Evolutionary conservation across 2,888 invertebrate species (phyloP).

Genomic region (Perizoma affinitatum): DNA sequence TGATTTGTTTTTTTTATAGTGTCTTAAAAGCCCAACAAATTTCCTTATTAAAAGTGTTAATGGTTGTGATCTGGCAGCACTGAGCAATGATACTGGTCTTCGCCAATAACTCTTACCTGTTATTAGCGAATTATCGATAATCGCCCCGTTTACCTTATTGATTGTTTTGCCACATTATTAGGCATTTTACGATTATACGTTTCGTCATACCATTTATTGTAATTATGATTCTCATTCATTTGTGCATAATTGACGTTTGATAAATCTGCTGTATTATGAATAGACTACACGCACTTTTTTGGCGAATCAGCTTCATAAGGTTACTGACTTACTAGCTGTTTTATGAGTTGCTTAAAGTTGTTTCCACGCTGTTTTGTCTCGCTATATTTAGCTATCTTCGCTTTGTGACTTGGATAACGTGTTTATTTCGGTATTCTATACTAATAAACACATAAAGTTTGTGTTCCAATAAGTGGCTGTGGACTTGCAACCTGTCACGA

Average conservation of each 20-base stretch:
- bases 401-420: no score
- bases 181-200: neutral
- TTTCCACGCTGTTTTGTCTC: no score
- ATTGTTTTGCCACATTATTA: constrained; percentile 4
- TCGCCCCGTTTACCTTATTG: constrained; percentile 7
- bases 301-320: neutral
- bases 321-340: no score
- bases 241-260: neutral
- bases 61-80: neutral
- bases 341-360: no score
- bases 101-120: constrained; percentile 4
- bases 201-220: neutral
- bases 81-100: neutral
- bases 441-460: no score
- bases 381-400: no score
- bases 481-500: no score
- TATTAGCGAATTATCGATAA: constrained; percentile 7
- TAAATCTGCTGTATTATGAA: no score
- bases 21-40: no score
- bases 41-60: no score
- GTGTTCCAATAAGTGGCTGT: no score
- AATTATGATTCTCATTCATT: neutral
- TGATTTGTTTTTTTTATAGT: neutral
- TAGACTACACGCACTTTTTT: neutral
- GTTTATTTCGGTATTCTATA: no score